phyloP scores from a whole-genome alignment of 2,113 vertebrate species.

The Erythrocercus mccallii region DNA sequence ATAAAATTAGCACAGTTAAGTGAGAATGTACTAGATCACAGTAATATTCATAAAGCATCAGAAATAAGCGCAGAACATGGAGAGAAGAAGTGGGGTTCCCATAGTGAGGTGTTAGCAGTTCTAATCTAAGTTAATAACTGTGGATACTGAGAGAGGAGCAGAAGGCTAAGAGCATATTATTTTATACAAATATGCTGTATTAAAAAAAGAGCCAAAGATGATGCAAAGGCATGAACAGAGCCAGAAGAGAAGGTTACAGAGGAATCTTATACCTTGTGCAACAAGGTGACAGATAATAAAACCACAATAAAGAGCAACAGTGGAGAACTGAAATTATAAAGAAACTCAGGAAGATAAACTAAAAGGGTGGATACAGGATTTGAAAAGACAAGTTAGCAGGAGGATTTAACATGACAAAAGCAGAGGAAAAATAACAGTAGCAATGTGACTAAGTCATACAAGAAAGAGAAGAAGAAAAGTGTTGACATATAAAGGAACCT shows the following conservation, averaged over 20 bases:
- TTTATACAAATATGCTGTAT: not conserved
- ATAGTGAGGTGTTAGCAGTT: not conserved
- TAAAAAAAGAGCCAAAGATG: not conserved
- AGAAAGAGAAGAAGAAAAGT: not conserved
- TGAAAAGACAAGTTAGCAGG: not conserved
- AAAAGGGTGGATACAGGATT: not conserved
- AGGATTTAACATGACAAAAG: not conserved
- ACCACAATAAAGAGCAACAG: not conserved
- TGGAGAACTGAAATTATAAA: not conserved
- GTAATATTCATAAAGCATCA: not conserved
- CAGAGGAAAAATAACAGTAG: not conserved
- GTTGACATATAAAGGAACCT: constrained; percentile 43
- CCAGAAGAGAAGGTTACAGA: not conserved
- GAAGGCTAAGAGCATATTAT: not conserved
- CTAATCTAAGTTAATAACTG: not conserved
- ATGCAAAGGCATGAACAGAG: not conserved
- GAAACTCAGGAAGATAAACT: not conserved
- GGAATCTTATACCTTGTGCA: not conserved
- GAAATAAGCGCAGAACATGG: not conserved
- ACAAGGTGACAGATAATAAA: not conserved
- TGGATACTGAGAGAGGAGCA: not conserved
- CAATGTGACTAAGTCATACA: not conserved
- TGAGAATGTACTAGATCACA: not conserved
- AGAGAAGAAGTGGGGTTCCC: not conserved
- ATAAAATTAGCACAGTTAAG: not conserved